A percentile compares a stretch with the other conserved stretches of the same genome.
Conservation (phyloP, 2,797 vertebrate genomes). For the Crocodylus rhombifer region DNA sequence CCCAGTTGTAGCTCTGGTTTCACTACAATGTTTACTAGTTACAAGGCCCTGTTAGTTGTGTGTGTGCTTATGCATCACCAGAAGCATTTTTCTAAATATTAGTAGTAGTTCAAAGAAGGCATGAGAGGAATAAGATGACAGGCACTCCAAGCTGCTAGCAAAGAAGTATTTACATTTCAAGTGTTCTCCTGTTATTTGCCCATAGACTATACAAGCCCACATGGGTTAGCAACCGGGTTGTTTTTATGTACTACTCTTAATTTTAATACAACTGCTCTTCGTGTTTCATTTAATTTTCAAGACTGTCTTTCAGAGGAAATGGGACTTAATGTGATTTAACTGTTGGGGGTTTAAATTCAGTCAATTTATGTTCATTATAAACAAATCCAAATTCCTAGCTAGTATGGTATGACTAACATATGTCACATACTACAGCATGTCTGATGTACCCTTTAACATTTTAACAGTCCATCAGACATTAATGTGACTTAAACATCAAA, state of each 20-base stretch:
- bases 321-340: slow-evolving; percentile 74
- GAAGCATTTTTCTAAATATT: background rate
- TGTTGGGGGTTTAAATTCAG: slow-evolving; percentile 72
- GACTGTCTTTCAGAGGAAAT: slow-evolving; percentile 75
- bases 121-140: background rate
- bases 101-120: background rate
- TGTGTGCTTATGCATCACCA: background rate
- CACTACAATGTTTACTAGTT: no score
- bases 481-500: slow-evolving; percentile 84
- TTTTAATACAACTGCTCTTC: slow-evolving; percentile 67
- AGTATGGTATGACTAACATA: slow-evolving; percentile 76
- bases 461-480: slow-evolving; percentile 83
- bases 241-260: slow-evolving; percentile 68
- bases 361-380: slow-evolving; percentile 79
- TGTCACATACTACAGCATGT: slow-evolving; percentile 72
- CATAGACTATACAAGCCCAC: slow-evolving; percentile 19
- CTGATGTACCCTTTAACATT: slow-evolving; percentile 80
- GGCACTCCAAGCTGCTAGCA: background rate
- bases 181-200: slow-evolving; percentile 13
- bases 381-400: slow-evolving; percentile 80
- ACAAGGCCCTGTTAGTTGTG: background rate
- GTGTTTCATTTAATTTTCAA: slow-evolving; percentile 73
- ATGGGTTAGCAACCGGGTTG: slow-evolving; percentile 37
- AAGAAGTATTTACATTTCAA: background rate
- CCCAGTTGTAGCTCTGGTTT: no score